Base-by-base conservation (phyloP, 2,888 invertebrate genomes). In the Eulithis prunata region DNA sequence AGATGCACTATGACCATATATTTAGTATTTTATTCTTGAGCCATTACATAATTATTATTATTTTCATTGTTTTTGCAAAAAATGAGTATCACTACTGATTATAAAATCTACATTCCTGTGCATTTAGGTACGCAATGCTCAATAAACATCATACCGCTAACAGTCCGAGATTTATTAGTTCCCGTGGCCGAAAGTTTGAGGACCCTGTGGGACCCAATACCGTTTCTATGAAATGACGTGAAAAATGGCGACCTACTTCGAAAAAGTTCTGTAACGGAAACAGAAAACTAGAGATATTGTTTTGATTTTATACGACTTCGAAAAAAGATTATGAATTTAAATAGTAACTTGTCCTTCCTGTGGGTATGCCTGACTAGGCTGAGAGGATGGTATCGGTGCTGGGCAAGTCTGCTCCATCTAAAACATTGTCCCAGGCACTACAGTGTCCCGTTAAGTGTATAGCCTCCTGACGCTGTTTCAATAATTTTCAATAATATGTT, bases 111-210 rank as follows among this genome's bases (percentile, higher is more conserved):
- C 13, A 11, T 46, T 53, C 47, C 47, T 47, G 67, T 63, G 59
- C 14, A 43, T 28, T 57, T 55, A 36, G 70, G 75, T 73, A 78
- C 78, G 78, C 78, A 82, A 82, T 83, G 80, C 79, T 82, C 80
- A 77, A 81, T 82, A 82, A 81, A 80, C 81, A 82, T 83, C 81
- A 78, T 75, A 75, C 75, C 72, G 73, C 72, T 76, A 77, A 28
- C 72, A 79, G 78, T 77, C 72, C 63, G 76, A 81, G 82, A 86
- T 85, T 85, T 85, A 86, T 85, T 80, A 83, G 80, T 79, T 79
- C 52, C 64, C 65, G 53, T 52, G 65, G 59, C 62, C 66, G 63
- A 66, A 70, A 72, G 66, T 71, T 71, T 68, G 69, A 64, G 64
- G 51, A 56, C 69, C 71, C 43, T 43, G 28, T 12, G 51, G 65